Evolutionary conservation across 1,140 invertebrate genomes (phyloP).

Genomic region (Nasonia vitripennis): DNA sequence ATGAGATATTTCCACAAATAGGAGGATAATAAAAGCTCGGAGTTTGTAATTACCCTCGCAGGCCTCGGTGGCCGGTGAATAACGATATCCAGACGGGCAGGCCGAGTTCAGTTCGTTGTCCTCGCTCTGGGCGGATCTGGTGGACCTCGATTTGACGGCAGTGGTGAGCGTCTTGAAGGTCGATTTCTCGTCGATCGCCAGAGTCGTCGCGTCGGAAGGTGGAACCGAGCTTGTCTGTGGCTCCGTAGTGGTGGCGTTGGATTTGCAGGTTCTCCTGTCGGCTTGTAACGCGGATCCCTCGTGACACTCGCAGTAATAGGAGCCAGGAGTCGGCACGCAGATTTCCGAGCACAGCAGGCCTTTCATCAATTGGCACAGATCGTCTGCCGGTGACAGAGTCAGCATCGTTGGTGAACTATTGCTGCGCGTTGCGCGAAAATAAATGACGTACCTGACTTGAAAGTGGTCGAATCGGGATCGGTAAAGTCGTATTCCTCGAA

Average conservation of each 20-base stretch:
- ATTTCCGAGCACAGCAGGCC: conserved; percentile 84
- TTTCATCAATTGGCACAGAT: conserved; percentile 80
- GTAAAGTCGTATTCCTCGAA: conserved; percentile 51
- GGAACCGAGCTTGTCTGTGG: background rate
- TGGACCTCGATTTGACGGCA: conserved; percentile 47
- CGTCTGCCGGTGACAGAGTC: conserved; percentile 65
- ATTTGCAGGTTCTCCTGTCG: conserved; percentile 81
- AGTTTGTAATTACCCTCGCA: conserved; percentile 81
- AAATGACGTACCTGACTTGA: conserved; percentile 45
- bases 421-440: background rate
- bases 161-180: background rate
- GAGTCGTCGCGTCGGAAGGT: background rate
- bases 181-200: background rate
- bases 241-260: conserved; percentile 53
- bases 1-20: conserved; percentile 5
- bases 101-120: conserved; percentile 49
- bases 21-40: background rate
- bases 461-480: conserved; percentile 19
- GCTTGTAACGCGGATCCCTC: conserved; percentile 81
- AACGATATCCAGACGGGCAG: conserved; percentile 81
- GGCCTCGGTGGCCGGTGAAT: conserved; percentile 76
- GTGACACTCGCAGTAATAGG: conserved; percentile 85
- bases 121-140: conserved; percentile 52
- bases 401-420: background rate
- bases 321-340: conserved; percentile 81